Evolutionary conservation across 2,888 invertebrate species (phyloP).

Genomic region (Dasysyrphus albostriatus): DNA sequence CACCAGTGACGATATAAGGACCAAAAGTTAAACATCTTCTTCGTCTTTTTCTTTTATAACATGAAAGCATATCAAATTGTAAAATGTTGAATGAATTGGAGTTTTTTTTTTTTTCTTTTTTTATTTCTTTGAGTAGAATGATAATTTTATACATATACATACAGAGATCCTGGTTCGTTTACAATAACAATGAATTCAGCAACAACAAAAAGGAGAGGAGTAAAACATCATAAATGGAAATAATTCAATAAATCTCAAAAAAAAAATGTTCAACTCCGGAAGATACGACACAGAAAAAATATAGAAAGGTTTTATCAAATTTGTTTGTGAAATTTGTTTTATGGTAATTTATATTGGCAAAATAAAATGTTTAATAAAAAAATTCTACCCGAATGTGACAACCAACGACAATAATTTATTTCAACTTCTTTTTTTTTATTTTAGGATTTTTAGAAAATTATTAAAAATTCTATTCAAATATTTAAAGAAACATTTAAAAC

Average conservation of each 20-base stretch:
- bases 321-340: neutral
- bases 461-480: no score
- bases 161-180: conserved; percentile 30
- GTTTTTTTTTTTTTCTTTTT: conserved; percentile 29
- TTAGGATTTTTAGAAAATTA: no score
- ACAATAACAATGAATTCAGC: neutral
- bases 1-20: conserved; percentile 24
- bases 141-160: neutral
- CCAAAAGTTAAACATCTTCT: conserved; percentile 2
- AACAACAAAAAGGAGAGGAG: neutral
- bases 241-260: conserved; percentile 8
- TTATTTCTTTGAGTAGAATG: conserved; percentile 35
- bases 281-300: neutral
- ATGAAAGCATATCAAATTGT: conserved; percentile 48
- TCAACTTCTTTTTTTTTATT: no score
- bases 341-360: neutral
- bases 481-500: no score
- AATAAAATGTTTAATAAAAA: neutral
- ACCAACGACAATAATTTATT: no score
- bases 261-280: neutral
- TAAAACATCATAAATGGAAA: neutral
- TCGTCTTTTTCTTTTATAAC: neutral
- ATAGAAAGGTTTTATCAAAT: conserved; percentile 5
- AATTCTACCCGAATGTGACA: neutral
- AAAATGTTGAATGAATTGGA: conserved; percentile 65